These are phyloP conservation scores for Macquaria australasica DNA, from an alignment of 2,113 vertebrate genomes.

Conservation along the genomic window DNA sequence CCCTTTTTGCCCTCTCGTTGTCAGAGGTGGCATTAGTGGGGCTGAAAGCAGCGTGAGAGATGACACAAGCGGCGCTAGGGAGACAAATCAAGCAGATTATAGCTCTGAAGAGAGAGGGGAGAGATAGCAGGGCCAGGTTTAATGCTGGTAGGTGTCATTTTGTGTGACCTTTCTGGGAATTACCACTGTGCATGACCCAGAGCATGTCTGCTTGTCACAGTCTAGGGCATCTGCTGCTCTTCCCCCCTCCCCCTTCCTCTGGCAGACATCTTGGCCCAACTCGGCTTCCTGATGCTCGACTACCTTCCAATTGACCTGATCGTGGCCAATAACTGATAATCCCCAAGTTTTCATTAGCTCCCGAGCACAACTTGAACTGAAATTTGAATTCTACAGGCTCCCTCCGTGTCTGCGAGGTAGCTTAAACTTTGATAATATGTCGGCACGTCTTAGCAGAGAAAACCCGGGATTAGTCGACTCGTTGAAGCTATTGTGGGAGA, in stretches of 20 bases:
- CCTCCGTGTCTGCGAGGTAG: conserved; percentile 47
- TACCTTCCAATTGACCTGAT: conserved; percentile 48
- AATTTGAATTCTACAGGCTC: conserved; percentile 61
- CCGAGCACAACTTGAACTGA: conserved; percentile 39
- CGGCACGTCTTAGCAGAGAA: conserved; percentile 54
- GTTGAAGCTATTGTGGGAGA: conserved; percentile 66
- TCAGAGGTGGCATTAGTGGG: conserved; percentile 61
- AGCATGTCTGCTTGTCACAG: conserved; percentile 52
- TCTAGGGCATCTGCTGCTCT: conserved; percentile 12
- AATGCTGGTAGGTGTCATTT: conserved; percentile 62
- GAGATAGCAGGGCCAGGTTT: conserved; percentile 43
- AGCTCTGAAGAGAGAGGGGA: conserved; percentile 51
- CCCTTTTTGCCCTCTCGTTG: conserved; percentile 58
- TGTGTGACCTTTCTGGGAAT: conserved; percentile 71
- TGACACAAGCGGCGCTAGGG: conserved; percentile 59
- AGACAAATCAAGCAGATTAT: conserved; percentile 69
- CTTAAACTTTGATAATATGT: conserved; percentile 70
- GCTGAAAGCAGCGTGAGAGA: conserved; percentile 62
- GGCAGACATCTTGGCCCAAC: not conserved
- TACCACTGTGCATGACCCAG: conserved; percentile 62
- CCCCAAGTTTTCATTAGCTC: conserved; percentile 56
- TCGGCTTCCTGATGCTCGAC: conserved; percentile 12
- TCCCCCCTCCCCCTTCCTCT: not conserved
- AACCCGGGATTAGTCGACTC: conserved; percentile 68
- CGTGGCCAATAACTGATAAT: conserved; percentile 57